Evolutionary conservation across 1,140 invertebrate genomes (phyloP), one percentile per base, ranked within the genome.

Genomic region (Probaryconus sp.): DNA sequence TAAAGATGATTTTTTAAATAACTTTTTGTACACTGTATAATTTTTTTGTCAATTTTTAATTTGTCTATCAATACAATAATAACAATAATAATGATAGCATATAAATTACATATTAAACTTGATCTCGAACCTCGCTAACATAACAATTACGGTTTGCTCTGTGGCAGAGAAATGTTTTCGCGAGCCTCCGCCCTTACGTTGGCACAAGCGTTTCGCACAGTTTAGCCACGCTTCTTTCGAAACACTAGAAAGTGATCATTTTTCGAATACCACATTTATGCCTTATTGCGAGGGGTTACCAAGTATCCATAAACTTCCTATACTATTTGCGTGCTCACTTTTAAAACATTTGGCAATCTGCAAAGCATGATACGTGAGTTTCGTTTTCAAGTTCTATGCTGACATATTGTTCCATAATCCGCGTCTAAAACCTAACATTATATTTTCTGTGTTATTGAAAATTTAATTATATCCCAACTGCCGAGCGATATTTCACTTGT

Each of bases 181-280:
- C 14, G n/a, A 31, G 51, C 40, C 45, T 31, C 64, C 26, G 30
- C 40, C 47, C 42, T 11, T 17, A 5, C 24, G 18, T 42, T 35
- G 18, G 26, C 43, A 26, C 14, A 9, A 16, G 38, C 56, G 17
- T 37, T 48, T 48, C 31, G 18, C 4, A 13, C 45, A 5, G 35
- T 43, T 64, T 55, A 65, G 35, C 14, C 61, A 61, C 69, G 61
- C 61, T 73, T 73, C 70, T 73, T 73, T 73, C 61, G 69, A 73
- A 61, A 73, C 61, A 61, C 48, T 73, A 73, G 70, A 67, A 73
- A 73, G 70, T 73, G 40, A 55, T 67, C 70, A 61, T 55, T 73
- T 73, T 73, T 73, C 61, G 55, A 73, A 73, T 67, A 31, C 70
- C 61, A 26, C 70, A 37, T 65, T 58, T 71, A 45, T 56, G 61